A percentile compares a stretch with the other conserved stretches of the same genome.
These are phyloP conservation scores for Phoxinus dragarum DNA, from an alignment of 2,797 vertebrate genomes.

Conservation along the genomic window DNA sequence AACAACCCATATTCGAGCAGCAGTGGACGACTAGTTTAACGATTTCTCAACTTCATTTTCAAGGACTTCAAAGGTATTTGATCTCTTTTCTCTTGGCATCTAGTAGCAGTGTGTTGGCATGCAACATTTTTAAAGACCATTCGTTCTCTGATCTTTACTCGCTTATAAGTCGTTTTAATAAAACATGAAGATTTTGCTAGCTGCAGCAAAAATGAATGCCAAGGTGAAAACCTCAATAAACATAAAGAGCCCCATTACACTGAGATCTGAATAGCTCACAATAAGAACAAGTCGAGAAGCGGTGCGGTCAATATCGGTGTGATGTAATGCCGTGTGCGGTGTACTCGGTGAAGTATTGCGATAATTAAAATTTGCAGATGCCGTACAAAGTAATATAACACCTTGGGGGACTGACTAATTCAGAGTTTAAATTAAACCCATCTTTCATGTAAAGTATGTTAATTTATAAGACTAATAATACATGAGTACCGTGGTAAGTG, in stretches of 20 bases:
- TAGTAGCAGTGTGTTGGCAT: conserved; percentile 72
- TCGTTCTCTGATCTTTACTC: conserved; percentile 73
- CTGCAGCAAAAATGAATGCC: conserved; percentile 68
- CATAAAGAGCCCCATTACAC: conserved; percentile 66
- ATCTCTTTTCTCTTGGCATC: conserved; percentile 73
- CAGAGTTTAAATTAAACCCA: conserved; percentile 80
- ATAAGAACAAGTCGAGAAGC: conserved; percentile 51
- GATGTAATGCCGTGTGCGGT: conserved; percentile 55
- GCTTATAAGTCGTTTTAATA: conserved; percentile 74
- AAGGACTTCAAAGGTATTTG: conserved; percentile 76
- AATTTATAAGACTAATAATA: conserved; percentile 74
- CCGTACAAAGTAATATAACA: conserved; percentile 77
- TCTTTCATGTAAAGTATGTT: conserved; percentile 74
- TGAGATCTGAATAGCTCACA: conserved; percentile 39
- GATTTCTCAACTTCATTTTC: conserved; percentile 69
- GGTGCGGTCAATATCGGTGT: conserved; percentile 49
- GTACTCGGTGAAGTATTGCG: conserved; percentile 74
- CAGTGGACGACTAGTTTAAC: conserved; percentile 69
- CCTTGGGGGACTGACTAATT: conserved; percentile 77
- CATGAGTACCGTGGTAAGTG: conserved; percentile 56
- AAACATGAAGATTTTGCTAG: conserved; percentile 72
- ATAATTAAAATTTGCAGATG: conserved; percentile 78
- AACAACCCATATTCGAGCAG: conserved; percentile 67
- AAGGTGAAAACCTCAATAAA: conserved; percentile 69
- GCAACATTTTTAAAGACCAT: conserved; percentile 67